Conservation (phyloP, 2,888 invertebrate genomes). For the Caenorhabditis doughertyi region DNA sequence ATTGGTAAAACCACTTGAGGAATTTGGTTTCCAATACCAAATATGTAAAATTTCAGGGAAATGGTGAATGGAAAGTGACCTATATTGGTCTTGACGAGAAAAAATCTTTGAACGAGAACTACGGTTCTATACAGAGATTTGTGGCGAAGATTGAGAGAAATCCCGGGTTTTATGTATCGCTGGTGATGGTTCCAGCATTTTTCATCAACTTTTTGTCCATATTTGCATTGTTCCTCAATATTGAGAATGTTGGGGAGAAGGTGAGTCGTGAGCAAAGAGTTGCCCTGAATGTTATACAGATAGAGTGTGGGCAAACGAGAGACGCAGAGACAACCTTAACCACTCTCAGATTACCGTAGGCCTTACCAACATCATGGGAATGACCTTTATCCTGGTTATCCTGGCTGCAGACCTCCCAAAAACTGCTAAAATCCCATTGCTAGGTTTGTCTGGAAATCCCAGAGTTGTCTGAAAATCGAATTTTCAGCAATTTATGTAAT, state of each 20-base stretch:
- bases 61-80: slow-evolving; percentile 57
- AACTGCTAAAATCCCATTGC: slow-evolving; percentile 32
- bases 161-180: slow-evolving; percentile 59
- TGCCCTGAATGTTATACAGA: no score
- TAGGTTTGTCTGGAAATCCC: no score
- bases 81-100: slow-evolving; percentile 25
- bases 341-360: slow-evolving; percentile 62
- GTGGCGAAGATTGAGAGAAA: slow-evolving; percentile 41
- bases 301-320: no score
- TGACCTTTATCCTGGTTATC: slow-evolving; percentile 64
- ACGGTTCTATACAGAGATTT: slow-evolving; percentile 7
- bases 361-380: slow-evolving; percentile 63
- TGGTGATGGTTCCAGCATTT: slow-evolving; percentile 61
- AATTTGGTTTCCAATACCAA: background rate
- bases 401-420: slow-evolving; percentile 62
- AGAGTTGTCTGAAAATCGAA: no score
- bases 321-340: no score
- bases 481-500: slow-evolving; percentile 48
- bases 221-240: slow-evolving; percentile 49
- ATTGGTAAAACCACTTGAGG: background rate
- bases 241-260: slow-evolving; percentile 48
- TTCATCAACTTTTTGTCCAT: slow-evolving; percentile 58
- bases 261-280: slow-evolving; percentile 3
- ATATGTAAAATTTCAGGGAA: slow-evolving; percentile 22
- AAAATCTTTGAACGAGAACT: background rate